Base-by-base conservation (phyloP, 37 sponge, comb jelly and placozoan genomes). In the Spongilla lacustris region DNA sequence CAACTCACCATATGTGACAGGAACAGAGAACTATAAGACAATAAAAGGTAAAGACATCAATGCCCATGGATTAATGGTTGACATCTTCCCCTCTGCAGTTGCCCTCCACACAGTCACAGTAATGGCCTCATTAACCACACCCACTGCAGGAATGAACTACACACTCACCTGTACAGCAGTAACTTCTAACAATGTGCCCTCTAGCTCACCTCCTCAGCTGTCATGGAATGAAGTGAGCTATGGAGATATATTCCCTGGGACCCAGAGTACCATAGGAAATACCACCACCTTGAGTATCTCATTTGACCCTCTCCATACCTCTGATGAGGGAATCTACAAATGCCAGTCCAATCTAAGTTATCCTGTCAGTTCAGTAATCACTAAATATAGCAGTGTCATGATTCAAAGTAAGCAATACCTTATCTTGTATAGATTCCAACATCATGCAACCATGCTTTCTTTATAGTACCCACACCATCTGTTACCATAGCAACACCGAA, bases 381-480 rank as follows among this genome's bases (percentile, higher is more conserved):
- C 2, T 22, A 2, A 46, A 0, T 48, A 22, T 71, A 31, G 10
- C 33, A 30, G 27, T 73, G 73, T 87, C 2, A 13, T 32, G 6
- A 80, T 87, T 21, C 81, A 66, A 35, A 80, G 87, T 87, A 31
- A 87, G 87, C 36, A n/a, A n/a, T n/a, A n/a, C n/a, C 13, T 1
- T 37, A 50, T 1, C 25, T 50, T 9, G 21, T 79, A 12, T 50
- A 50, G n/a, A n/a, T n/a, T n/a, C n/a, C n/a, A n/a, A n/a, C n/a
- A n/a, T n/a, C n/a, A n/a, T n/a, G n/a, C n/a, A n/a, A n/a, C n/a
- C n/a, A n/a, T n/a, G n/a, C n/a, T n/a, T n/a, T n/a, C n/a, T n/a
- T n/a, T n/a, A n/a, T n/a, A n/a, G n/a, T 21, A 10, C 8, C 46
- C 78, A 19, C 86, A 78, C 71, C 70, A 30, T 72, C 86, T 11